Base-by-base conservation (phyloP, 1,140 invertebrate genomes). In the Brachionus plicatilis region DNA sequence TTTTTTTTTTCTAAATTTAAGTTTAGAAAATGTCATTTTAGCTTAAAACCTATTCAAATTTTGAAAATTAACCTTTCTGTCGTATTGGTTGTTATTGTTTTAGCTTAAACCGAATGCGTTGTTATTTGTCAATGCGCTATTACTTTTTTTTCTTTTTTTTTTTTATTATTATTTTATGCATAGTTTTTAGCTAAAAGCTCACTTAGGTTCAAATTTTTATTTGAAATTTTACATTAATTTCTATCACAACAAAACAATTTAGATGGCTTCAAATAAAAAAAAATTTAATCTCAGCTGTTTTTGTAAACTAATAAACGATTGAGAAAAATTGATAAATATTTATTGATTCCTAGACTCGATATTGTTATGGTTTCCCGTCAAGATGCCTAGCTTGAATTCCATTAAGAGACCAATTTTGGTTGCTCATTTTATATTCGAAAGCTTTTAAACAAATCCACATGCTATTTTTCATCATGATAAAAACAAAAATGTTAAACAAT, bases 321-420 rank as follows among this genome's bases (percentile, higher is more conserved):
- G 5, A 68, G 5, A 68, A 68, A 68, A 68, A 68, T 6, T 41
- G 33, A 68, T 68, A 68, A 68, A 68, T 68, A 68, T 68, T 68
- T 68, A 68, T 68, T 33, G 66, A 33, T 33, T 68, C 33, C n/a
- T n/a, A 60, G 17, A 68, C 33, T 68, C 5, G 66, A 33, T 33
- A 33, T 68, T 68, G 66, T 41, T 68, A 68, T 33, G 66, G 66
- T 68, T 68, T 68, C 66, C 66, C 66, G 12, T 68, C 66, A 68
- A 68, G 66, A 68, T 68, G 66, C 27, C 66, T 68, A 14, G 66
- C 66, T 68, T 68, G 33, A 68, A 68, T 41, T 33, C 66, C 27
- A 68, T 33, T 24, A 68, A 68, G 66, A 68, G 33, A 33, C 66
- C 12, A 68, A 33, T 68, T 68, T 68, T 68, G 14, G 20, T 60